Evolutionary conservation across 2,797 vertebrate genomes (phyloP), one percentile per base, ranked within the genome.

Genomic region (Steatocranus sp.): DNA sequence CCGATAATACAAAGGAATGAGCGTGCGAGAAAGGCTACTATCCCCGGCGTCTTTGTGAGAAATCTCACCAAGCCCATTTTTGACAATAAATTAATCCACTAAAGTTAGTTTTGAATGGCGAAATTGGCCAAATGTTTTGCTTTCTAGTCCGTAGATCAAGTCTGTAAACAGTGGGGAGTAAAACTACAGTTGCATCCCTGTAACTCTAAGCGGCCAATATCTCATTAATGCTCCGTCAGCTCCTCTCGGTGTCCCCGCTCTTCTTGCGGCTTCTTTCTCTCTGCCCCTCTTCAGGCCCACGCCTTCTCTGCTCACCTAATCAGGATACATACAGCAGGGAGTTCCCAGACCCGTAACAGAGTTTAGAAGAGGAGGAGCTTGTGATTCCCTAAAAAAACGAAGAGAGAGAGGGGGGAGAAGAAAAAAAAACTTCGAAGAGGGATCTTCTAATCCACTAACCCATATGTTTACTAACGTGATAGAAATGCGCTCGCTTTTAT

Each of bases 291-390:
- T 46, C 83, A 12, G 75, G 27, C 83, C 76, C 87, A 91, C 92
- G 86, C 92, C 92, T 91, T 54, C 94, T 87, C 89, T 76, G 88
- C 88, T 88, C 90, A 91, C 91, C 93, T 95, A 91, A 95, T 92
- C 94, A 79, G 68, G 82, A 90, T 66, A 73, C 91, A 86, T 49
- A 84, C 78, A 85, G 91, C 93, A 93, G 94, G 95, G 95, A 95
- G 93, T 95, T 96, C 94, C 94, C 93, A 91, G 88, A 92, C 12
- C 90, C 76, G 86, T 86, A 91, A 94, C 91, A 84, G 80, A 92
- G 85, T 94, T 91, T 83, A 61, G 84, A 76, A 61, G 91, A 89
- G 95, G 96, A 89, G 96, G 96, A 92, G 96, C 92, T 80, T 85
- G 92, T 92, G 93, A 88, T 95, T 95, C 95, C 94, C 91, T 81